Conservation (phyloP, 1,140 invertebrate species). For the Oreohelix idahoensis region DNA sequence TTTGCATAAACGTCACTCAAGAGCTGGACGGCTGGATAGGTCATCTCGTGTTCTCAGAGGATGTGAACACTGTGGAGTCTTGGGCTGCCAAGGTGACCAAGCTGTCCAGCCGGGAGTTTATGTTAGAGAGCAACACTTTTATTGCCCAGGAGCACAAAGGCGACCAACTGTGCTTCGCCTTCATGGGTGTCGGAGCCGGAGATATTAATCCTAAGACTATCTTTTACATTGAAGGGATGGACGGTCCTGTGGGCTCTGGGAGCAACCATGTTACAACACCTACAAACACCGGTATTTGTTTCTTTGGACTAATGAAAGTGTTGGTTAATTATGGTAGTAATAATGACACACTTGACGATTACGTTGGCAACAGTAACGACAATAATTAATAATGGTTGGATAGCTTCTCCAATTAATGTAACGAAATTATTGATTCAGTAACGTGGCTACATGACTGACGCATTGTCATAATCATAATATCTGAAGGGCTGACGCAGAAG, state of each 20-base stretch:
- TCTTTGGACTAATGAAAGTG: too few species aligned
- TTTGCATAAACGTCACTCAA: conserved; percentile 40
- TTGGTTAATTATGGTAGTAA: too few species aligned
- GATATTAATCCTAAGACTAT: conserved; percentile 33
- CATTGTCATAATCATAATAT: too few species aligned
- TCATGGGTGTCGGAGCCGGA: conserved; percentile 36
- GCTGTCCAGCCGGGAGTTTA: conserved; percentile 29
- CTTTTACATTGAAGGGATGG: conserved; percentile 29
- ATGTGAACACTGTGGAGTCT: conserved; percentile 47
- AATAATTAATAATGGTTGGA: too few species aligned
- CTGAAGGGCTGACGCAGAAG: too few species aligned
- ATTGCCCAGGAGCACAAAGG: conserved; percentile 37
- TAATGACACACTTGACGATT: too few species aligned
- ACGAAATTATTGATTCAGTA: too few species aligned
- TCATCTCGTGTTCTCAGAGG: conserved; percentile 46
- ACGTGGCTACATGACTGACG: too few species aligned
- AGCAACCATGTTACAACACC: not conserved
- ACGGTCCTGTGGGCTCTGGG: not conserved
- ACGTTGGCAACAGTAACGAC: too few species aligned
- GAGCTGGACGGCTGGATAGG: conserved; percentile 49
- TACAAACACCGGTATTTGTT: not conserved
- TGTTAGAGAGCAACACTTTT: conserved; percentile 38
- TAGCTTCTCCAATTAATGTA: too few species aligned
- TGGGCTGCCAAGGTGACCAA: conserved; percentile 5
- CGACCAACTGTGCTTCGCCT: conserved; percentile 32